These are phyloP conservation scores for Lepilemur ruficaudatus DNA, from an alignment of 2,797 vertebrate species.

Conservation along the genomic window DNA sequence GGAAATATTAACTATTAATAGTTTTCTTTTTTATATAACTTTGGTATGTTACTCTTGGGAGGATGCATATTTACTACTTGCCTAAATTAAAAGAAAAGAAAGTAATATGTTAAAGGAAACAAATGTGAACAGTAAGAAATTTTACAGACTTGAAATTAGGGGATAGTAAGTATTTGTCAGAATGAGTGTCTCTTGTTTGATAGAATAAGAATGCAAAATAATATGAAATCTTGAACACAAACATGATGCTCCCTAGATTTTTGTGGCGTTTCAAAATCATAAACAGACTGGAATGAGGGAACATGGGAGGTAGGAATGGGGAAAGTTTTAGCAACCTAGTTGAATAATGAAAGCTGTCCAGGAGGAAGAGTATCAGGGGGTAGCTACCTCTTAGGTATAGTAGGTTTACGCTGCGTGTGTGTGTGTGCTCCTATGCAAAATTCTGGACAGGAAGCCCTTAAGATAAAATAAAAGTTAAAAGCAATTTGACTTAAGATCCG, in stretches of 20 bases:
- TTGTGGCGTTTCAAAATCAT: background rate
- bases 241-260: background rate
- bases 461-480: background rate
- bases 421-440: background rate
- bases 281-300: background rate
- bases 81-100: background rate
- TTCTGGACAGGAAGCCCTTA: background rate
- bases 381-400: too few species aligned
- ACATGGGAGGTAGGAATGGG: rapidly evolving
- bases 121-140: background rate
- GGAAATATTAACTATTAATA: background rate
- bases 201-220: background rate
- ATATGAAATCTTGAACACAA: background rate
- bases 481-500: background rate
- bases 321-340: background rate
- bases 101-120: background rate
- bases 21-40: background rate
- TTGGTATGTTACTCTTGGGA: background rate
- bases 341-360: background rate
- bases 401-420: background rate
- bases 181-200: background rate
- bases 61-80: background rate
- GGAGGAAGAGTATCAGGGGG: background rate
- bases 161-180: background rate
- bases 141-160: background rate